Conservation (phyloP, 2,888 invertebrate species). For the Temnothorax rugatulus region DNA sequence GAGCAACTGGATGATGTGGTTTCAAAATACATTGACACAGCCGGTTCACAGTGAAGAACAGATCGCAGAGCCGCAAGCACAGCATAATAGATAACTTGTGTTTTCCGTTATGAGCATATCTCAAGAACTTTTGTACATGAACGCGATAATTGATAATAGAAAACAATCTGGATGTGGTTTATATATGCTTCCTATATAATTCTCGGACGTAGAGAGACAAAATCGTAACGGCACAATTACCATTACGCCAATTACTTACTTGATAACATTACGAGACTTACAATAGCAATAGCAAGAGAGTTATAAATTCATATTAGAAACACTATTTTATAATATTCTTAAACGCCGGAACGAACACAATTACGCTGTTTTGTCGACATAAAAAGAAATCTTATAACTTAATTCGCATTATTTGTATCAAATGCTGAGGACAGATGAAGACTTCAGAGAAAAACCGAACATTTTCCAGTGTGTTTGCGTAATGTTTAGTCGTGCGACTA, state of each 20-base stretch:
- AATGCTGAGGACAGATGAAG: constrained; percentile 19
- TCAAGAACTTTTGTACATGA: constrained; percentile 17
- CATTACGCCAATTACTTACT: constrained; percentile 47
- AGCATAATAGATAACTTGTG: constrained; percentile 42
- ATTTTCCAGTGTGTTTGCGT: constrained; percentile 24
- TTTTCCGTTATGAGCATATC: constrained; percentile 38
- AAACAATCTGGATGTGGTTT: constrained; percentile 58
- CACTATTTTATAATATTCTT: constrained; percentile 64
- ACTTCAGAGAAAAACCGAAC: constrained; percentile 10
- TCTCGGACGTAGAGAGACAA: constrained; percentile 39
- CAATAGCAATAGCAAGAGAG: constrained; percentile 47
- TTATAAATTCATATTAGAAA: constrained; percentile 35
- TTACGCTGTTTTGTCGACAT: constrained; percentile 40
- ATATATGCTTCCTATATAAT: constrained; percentile 57
- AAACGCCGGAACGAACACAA: constrained; percentile 39
- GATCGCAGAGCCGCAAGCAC: constrained; percentile 19
- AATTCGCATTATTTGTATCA: constrained; percentile 44
- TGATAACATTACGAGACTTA: constrained; percentile 48
- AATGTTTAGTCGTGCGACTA: constrained; percentile 33
- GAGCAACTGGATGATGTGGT: constrained; percentile 82
- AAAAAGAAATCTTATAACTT: constrained; percentile 58
- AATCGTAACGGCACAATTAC: constrained; percentile 44
- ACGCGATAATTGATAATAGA: constrained; percentile 42
- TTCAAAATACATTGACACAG: constrained; percentile 79
- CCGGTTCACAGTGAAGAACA: constrained; percentile 74